Evolutionary conservation across 2,113 vertebrate species (phyloP).

Genomic region (Mastomys coucha): DNA sequence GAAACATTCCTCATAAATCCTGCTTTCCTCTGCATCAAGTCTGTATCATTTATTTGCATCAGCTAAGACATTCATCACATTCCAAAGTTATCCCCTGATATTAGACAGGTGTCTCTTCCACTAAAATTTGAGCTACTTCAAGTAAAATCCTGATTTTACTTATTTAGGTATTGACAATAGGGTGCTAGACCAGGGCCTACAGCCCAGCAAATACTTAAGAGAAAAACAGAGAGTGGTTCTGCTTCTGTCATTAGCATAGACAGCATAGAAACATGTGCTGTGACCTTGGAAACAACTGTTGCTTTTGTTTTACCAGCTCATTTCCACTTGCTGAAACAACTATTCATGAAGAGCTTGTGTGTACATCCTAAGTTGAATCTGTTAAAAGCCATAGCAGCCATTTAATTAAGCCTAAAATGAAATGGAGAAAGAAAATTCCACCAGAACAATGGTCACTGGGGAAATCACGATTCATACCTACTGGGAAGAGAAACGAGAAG

Average conservation of each 20-base stretch:
- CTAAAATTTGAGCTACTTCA: background rate
- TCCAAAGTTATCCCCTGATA: background rate
- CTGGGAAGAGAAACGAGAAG: background rate
- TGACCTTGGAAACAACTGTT: accelerated
- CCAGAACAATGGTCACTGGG: background rate
- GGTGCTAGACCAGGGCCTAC: background rate
- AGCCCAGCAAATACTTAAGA: background rate
- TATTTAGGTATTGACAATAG: background rate
- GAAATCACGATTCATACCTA: constrained; percentile 17
- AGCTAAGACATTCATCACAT: background rate
- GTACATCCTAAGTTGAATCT: background rate
- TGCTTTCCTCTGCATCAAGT: background rate
- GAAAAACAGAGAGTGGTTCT: background rate
- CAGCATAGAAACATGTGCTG: background rate
- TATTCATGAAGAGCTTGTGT: background rate
- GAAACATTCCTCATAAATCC: background rate
- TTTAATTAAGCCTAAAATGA: constrained; percentile 25
- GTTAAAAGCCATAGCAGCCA: background rate
- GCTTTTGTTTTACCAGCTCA: background rate
- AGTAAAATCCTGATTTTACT: background rate
- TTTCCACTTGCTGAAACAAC: constrained; percentile 14
- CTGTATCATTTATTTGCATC: background rate
- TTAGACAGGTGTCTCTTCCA: background rate
- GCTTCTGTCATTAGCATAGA: background rate
- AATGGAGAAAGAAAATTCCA: constrained; percentile 36